phyloP scores from a whole-genome alignment of 2,797 vertebrate species.

The Gallirallus australis region DNA sequence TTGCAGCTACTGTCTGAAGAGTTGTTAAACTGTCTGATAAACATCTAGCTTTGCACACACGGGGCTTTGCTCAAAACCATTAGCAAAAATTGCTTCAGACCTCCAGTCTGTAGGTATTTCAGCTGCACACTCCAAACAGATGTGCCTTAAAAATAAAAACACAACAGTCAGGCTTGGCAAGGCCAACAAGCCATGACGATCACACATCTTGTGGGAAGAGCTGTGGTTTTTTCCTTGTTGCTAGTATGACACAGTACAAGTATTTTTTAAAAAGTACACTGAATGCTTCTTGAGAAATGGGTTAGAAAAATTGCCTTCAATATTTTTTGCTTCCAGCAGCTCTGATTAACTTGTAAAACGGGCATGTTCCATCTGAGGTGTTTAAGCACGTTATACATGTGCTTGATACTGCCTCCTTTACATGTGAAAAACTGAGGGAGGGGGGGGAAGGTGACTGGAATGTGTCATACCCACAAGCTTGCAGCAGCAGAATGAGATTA shows the following conservation, averaged over 20 bases:
- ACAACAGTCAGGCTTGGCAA: not conserved
- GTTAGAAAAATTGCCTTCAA: not conserved
- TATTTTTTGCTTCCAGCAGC: not conserved
- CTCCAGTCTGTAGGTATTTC: not conserved
- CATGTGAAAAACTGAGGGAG: not conserved
- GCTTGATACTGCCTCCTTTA: not conserved
- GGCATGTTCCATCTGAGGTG: not conserved
- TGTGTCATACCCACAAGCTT: not conserved
- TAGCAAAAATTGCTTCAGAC: not conserved
- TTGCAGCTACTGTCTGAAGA: not conserved
- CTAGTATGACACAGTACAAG: not conserved
- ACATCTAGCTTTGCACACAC: not conserved
- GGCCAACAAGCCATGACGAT: not conserved
- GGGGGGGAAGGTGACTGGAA: not conserved
- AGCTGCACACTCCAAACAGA: not conserved
- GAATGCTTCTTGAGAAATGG: not conserved
- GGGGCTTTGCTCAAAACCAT: not conserved
- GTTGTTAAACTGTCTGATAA: not conserved
- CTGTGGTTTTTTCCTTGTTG: not conserved
- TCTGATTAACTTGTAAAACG: not conserved
- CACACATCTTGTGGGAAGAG: not conserved
- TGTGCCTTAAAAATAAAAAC: not conserved
- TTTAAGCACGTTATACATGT: not conserved
- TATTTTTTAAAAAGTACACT: not conserved
- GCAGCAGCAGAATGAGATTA: not conserved